Percentiles rank a stretch among this genome's conserved stretches.
Conservation (phyloP, 2,888 invertebrate genomes). For the Gisinianus flammeolus region DNA sequence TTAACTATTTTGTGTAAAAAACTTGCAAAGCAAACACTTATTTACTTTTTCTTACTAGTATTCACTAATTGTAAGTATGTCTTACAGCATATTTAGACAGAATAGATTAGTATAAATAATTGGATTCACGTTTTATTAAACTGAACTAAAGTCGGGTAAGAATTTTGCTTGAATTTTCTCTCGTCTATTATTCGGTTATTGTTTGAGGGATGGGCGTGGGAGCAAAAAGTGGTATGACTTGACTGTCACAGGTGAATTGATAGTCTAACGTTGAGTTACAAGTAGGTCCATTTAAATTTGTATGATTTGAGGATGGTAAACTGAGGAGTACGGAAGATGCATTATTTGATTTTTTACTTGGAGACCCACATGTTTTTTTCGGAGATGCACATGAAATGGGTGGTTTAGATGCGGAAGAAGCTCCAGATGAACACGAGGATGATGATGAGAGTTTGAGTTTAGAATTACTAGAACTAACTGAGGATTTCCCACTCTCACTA, state of each 20-base stretch:
- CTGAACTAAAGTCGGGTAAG: too few species aligned
- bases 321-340: neutral
- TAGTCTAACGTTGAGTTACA: conserved; percentile 46
- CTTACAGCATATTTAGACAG: too few species aligned
- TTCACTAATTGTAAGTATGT: neutral
- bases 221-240: conserved; percentile 53
- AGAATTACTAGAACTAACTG: conserved; percentile 43
- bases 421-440: conserved; percentile 52
- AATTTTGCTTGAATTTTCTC: too few species aligned
- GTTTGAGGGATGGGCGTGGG: conserved; percentile 47
- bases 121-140: too few species aligned
- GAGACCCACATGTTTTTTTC: conserved; percentile 44
- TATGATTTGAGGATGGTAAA: conserved; percentile 12
- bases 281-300: conserved; percentile 23
- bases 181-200: too few species aligned
- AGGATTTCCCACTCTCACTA: conserved; percentile 58
- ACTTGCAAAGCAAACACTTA: too few species aligned
- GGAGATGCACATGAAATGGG: conserved; percentile 47
- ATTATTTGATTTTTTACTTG: conserved; percentile 15
- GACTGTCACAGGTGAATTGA: conserved; percentile 59
- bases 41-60: too few species aligned
- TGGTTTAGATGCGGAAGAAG: conserved; percentile 49
- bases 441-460: conserved; percentile 51
- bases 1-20: too few species aligned
- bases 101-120: too few species aligned